Evolutionary conservation across 2,797 vertebrate genomes (phyloP).

Genomic region (Lepidocolaptes lacrymiger): DNA sequence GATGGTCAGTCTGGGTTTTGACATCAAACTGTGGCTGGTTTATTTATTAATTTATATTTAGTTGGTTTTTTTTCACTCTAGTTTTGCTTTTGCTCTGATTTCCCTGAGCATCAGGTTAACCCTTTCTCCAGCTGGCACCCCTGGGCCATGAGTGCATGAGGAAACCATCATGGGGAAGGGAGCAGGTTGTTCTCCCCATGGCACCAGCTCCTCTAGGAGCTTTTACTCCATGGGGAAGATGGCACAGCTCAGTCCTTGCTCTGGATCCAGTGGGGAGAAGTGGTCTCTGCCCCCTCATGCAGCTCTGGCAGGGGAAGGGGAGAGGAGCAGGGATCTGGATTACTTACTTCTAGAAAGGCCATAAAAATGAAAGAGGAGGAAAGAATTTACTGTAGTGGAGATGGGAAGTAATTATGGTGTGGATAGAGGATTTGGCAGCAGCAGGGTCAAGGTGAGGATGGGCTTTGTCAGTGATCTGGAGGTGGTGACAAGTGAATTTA

Average conservation of each 20-base stretch:
- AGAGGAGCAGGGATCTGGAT: neutral
- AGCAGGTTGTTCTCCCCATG: accelerated
- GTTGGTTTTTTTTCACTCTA: neutral
- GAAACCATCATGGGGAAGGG: neutral
- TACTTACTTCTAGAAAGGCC: neutral
- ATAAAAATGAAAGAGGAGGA: neutral
- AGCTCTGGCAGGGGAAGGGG: neutral
- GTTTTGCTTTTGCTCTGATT: neutral
- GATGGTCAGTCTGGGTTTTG: neutral
- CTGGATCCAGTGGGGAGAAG: accelerated
- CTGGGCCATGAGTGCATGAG: accelerated
- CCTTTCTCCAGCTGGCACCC: neutral
- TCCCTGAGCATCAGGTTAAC: neutral
- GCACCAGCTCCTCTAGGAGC: neutral
- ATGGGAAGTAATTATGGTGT: slow-evolving; percentile 8
- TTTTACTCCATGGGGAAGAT: no score
- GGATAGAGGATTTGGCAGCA: neutral
- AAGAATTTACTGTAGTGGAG: neutral
- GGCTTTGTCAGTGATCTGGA: slow-evolving; percentile 7
- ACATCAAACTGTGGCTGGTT: neutral
- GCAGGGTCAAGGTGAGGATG: slow-evolving; percentile 18
- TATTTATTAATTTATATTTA: neutral
- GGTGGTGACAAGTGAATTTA: slow-evolving; percentile 13
- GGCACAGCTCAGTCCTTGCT: neutral
- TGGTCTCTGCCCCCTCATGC: accelerated